Conservation (phyloP, 1,140 invertebrate species). For the Pseudoatta argentina region DNA sequence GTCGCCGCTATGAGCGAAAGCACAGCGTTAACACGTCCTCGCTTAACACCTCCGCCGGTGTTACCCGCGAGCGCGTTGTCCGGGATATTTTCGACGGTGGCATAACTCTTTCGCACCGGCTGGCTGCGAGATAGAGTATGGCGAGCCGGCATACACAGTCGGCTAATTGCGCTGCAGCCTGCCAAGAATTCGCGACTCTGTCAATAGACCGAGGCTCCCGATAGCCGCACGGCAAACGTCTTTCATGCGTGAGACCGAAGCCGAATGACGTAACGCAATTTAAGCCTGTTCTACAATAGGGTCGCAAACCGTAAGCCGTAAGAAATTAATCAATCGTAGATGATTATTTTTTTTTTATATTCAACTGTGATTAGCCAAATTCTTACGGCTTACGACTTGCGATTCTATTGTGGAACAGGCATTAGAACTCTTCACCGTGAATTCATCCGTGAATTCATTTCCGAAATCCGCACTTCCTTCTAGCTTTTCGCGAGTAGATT, state of each 20-base stretch:
- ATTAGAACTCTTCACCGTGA: background rate
- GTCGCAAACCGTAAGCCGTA: background rate
- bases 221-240: background rate
- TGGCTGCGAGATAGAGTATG: background rate
- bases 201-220: constrained; percentile 8
- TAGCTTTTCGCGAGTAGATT: background rate
- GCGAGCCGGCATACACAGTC: constrained; percentile 2
- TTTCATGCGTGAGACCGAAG: background rate
- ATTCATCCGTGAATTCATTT: too few species aligned
- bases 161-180: constrained; percentile 23
- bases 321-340: too few species aligned
- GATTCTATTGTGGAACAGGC: too few species aligned
- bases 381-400: too few species aligned
- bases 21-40: constrained; percentile 42
- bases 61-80: constrained; percentile 27
- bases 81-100: constrained; percentile 49
- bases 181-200: constrained; percentile 31
- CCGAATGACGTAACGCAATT: background rate
- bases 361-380: too few species aligned
- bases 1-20: constrained; percentile 3
- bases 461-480: background rate
- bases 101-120: constrained; percentile 35
- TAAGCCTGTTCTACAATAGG: background rate
- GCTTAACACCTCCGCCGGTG: constrained; percentile 45
- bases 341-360: too few species aligned